Evolutionary conservation across 37 sponge, comb jelly and placozoan genomes (phyloP).

Genomic region (Oscarella lobularis): DNA sequence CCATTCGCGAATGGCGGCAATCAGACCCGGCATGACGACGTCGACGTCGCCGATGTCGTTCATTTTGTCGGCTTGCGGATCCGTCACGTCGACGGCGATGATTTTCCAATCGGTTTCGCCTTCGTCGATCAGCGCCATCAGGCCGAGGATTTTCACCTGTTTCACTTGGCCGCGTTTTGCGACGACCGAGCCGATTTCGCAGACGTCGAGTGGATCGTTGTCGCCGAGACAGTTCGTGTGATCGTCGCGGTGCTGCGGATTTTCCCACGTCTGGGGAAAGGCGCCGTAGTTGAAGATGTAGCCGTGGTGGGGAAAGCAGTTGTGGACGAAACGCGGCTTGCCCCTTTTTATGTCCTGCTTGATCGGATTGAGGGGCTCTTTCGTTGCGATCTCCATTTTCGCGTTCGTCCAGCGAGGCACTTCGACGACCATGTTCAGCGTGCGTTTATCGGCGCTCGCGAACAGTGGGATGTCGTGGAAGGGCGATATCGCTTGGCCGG

Average conservation of each 20-base stretch:
- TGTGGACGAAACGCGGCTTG: slow-evolving; percentile 76
- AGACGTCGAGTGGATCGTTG: slow-evolving; percentile 92
- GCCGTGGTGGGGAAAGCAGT: slow-evolving; percentile 95
- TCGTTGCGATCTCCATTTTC: slow-evolving; percentile 87
- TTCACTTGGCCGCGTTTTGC: slow-evolving; percentile 73
- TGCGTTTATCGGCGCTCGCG: slow-evolving; percentile 22
- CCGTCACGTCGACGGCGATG: slow-evolving; percentile 76
- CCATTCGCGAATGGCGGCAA: slow-evolving; percentile 71
- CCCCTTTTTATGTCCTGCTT: slow-evolving; percentile 97
- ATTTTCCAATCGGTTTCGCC: slow-evolving; percentile 99
- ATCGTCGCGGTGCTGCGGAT: slow-evolving; percentile 79
- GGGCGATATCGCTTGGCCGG: slow-evolving; percentile 64
- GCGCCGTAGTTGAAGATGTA: slow-evolving; percentile 99
- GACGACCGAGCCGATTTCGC: slow-evolving; percentile 59
- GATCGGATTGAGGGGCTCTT: slow-evolving; percentile 83
- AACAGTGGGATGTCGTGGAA: slow-evolving; percentile 94
- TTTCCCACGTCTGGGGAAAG: slow-evolving; percentile 97
- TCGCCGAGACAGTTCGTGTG: slow-evolving; percentile 75
- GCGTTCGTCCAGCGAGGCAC: slow-evolving; percentile 96
- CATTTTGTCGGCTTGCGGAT: slow-evolving; percentile 67
- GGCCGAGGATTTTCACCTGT: slow-evolving; percentile 83
- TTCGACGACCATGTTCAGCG: slow-evolving; percentile 88
- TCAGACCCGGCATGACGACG: slow-evolving; percentile 70
- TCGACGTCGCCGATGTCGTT: slow-evolving; percentile 73
- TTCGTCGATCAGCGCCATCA: slow-evolving; percentile 91